A percentile compares a stretch with the other conserved stretches of the same genome.
Conservation (phyloP, 1,140 invertebrate genomes). For the Yoshiicerus persimilis region DNA sequence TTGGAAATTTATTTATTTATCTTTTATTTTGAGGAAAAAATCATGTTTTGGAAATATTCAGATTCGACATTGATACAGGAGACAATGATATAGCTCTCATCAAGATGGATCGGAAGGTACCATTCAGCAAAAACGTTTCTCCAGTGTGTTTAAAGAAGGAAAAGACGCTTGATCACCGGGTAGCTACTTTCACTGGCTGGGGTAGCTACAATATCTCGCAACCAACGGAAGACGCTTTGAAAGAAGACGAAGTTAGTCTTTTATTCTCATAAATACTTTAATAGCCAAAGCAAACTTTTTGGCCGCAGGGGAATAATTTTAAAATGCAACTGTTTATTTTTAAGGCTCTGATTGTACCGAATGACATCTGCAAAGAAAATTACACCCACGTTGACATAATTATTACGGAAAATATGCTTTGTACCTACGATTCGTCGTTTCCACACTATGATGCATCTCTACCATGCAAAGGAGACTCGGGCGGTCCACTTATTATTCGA, state of each 20-base stretch:
- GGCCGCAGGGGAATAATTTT: background rate
- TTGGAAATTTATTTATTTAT: background rate
- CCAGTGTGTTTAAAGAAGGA: constrained; percentile 25
- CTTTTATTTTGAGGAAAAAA: background rate
- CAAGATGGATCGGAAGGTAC: background rate
- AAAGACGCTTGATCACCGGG: background rate
- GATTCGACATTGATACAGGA: constrained; percentile 24
- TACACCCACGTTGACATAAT: constrained; percentile 22
- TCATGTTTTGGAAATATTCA: background rate
- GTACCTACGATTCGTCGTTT: background rate
- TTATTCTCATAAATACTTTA: too few species aligned
- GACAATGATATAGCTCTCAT: constrained; percentile 29
- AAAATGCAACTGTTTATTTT: background rate
- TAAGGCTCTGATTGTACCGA: background rate
- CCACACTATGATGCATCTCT: background rate
- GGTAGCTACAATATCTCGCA: background rate
- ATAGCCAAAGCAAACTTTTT: too few species aligned
- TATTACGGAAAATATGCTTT: constrained; percentile 33
- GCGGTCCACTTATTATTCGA: background rate
- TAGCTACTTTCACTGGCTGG: constrained; percentile 13
- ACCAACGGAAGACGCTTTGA: constrained; percentile 17
- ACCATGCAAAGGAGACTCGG: background rate
- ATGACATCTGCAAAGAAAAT: background rate
- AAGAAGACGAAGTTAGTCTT: background rate
- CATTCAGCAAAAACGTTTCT: background rate